A percentile compares a stretch with the other conserved stretches of the same genome.
These are phyloP conservation scores for Drosophila truncata DNA, from an alignment of 1,140 invertebrate genomes.

Conservation along the genomic window DNA sequence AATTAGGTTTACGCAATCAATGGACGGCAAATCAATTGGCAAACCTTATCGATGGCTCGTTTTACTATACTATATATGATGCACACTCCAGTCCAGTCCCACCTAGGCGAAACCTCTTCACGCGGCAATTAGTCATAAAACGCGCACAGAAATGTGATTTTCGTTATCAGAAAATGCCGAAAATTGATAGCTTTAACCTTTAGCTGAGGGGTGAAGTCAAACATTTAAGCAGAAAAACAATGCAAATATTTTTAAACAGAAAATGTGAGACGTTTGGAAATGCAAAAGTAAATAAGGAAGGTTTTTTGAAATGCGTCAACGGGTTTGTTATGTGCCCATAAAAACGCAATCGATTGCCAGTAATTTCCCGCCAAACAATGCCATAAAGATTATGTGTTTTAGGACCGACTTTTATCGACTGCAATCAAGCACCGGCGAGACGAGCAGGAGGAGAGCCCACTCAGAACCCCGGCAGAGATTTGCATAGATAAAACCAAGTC, in stretches of 20 bases:
- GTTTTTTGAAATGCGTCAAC: constrained; percentile 28
- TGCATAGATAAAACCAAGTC: constrained; percentile 16
- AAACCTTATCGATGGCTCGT: constrained; percentile 23
- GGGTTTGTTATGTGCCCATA: not conserved
- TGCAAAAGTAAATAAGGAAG: constrained; percentile 2
- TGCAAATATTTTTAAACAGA: not conserved
- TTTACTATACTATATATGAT: constrained; percentile 4
- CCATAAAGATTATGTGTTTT: constrained; percentile 28
- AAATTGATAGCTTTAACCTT: constrained; percentile 43
- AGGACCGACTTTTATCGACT: constrained; percentile 19
- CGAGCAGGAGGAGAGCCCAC: not conserved
- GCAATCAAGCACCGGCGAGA: not conserved
- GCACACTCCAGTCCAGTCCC: constrained; percentile 8
- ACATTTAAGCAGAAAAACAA: not conserved
- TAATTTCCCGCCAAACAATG: constrained; percentile 22
- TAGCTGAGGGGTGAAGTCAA: not conserved
- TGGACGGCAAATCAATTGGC: constrained; percentile 18
- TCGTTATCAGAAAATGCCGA: constrained; percentile 31
- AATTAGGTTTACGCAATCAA: constrained; percentile 34
- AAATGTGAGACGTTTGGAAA: not conserved
- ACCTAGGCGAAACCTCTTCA: constrained; percentile 15
- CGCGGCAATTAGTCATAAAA: constrained; percentile 61
- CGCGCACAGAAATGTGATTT: constrained; percentile 25
- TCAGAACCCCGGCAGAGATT: constrained; percentile 25
- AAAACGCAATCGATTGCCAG: constrained; percentile 23